Base-by-base conservation (phyloP, 35 echinoderm and acorn worm genomes). In the Strongylocentrotus purpuratus region DNA sequence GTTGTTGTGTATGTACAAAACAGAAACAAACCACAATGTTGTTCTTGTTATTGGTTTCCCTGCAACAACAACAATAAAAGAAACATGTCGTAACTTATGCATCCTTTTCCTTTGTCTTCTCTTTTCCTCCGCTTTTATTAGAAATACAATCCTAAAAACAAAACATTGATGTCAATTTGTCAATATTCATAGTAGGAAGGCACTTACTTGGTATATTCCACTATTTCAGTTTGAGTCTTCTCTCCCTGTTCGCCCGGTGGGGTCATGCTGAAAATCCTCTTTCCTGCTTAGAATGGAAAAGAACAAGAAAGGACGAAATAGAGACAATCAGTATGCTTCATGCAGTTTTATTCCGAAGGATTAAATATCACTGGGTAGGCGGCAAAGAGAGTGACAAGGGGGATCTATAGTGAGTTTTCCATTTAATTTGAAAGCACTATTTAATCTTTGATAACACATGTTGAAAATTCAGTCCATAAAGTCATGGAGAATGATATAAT, bases 181-280 rank as follows among this genome's bases (percentile, higher is more conserved):
- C 32, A 59, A 59, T 59, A 85, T 85, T 47, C 25, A 18, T 5
- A 46, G 47, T 17, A 94, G 12, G 52, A 17, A 12, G 28, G 31
- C 28, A 95, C 94, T 95, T 89, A 97, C 96, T 95, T 97, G 90
- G 95, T 94, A 95, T 97, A 97, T 88, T 95, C 94, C 85, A 93
- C 96, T 88, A 97, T 97, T 92, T 97, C 96, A 46, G 96, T 88
- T 58, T 95, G 94, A 50, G 95, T 97, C 86, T 95, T 97, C 85
- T 97, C 96, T 46, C 94, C 96, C 15, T 95, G 85, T 48, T 97
- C 96, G 47, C 96, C 96, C 33, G 95, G 95, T 47, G 95, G 96
- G 33, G 96, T 91, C n/a, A 95, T 94, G 61, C 96, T 97, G 85
- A 95, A 97, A 32, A 95, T 97, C 28, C 91, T 46, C 52, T 97